These are phyloP conservation scores for Temnopleurus reevesii DNA, from an alignment of 53 echinoderm and acorn worm genomes.

Conservation along the genomic window DNA sequence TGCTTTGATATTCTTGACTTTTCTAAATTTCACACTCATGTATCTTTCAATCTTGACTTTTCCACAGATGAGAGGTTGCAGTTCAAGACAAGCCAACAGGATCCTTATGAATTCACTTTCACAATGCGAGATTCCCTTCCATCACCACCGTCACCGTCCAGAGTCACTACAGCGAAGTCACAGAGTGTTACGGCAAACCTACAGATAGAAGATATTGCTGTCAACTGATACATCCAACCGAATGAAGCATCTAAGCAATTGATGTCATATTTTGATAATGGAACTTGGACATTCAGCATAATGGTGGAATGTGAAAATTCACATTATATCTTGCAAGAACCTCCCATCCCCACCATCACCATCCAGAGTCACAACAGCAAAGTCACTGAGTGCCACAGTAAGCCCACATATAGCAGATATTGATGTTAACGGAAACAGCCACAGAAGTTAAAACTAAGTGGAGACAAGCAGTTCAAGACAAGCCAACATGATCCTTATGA, in stretches of 20 bases:
- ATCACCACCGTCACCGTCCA: slow-evolving; percentile 65
- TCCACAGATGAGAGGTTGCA: slow-evolving; percentile 78
- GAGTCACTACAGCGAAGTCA: slow-evolving; percentile 65
- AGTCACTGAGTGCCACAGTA: background rate
- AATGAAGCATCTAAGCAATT: background rate
- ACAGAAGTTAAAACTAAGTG: too few species aligned
- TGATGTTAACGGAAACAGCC: background rate
- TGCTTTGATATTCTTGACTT: background rate
- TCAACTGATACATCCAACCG: background rate
- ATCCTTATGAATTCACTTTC: slow-evolving; percentile 90
- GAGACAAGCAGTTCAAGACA: too few species aligned
- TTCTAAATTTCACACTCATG: background rate
- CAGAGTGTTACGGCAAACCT: background rate
- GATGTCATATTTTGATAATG: background rate
- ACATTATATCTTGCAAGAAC: too few species aligned
- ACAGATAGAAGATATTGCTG: background rate
- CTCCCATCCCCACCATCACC: slow-evolving; percentile 63
- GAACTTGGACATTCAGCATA: too few species aligned
- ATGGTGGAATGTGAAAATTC: too few species aligned
- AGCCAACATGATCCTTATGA: slow-evolving; percentile 81
- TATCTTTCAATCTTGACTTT: background rate
- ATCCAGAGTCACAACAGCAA: slow-evolving; percentile 59
- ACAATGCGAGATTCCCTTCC: slow-evolving; percentile 55
- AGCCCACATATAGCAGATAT: background rate
- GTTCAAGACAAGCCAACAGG: slow-evolving; percentile 68